Percentiles rank a stretch among this genome's conserved stretches.
phyloP scores from a whole-genome alignment of 2,113 vertebrate genomes.

The Notiomystis cincta region DNA sequence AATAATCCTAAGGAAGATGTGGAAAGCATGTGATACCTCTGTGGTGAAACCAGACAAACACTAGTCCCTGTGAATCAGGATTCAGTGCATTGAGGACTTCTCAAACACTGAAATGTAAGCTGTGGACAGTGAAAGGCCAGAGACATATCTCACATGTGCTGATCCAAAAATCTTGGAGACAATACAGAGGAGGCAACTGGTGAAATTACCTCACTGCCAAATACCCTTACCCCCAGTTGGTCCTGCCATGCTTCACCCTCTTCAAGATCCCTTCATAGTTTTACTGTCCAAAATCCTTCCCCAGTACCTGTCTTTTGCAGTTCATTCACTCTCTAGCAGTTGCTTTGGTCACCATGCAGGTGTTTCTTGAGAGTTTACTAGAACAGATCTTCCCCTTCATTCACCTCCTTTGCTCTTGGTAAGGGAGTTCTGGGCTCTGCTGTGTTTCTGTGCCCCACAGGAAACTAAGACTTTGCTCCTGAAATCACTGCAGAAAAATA shows the following conservation, averaged over 20 bases:
- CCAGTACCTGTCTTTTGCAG: background rate
- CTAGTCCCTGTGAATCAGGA: background rate
- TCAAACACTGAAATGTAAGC: background rate
- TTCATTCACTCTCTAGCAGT: background rate
- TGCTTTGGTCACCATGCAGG: background rate
- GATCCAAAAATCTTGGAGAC: background rate
- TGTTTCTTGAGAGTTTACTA: background rate
- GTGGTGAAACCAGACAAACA: background rate
- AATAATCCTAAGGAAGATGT: background rate
- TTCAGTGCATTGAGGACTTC: background rate
- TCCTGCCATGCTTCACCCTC: background rate
- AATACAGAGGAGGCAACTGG: background rate
- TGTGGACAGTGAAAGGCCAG: background rate
- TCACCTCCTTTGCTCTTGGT: background rate
- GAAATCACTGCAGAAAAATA: slow-evolving; percentile 22
- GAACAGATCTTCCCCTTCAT: background rate
- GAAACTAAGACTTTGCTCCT: slow-evolving; percentile 33
- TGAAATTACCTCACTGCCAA: background rate
- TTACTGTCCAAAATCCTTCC: background rate
- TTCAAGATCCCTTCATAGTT: background rate
- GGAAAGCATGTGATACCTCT: background rate
- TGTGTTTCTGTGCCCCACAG: background rate
- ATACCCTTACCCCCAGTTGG: background rate
- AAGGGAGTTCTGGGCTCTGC: background rate
- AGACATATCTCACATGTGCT: background rate